These are phyloP conservation scores for Poeciliopsis infans DNA, from an alignment of 2,797 vertebrate species.

Conservation along the genomic window DNA sequence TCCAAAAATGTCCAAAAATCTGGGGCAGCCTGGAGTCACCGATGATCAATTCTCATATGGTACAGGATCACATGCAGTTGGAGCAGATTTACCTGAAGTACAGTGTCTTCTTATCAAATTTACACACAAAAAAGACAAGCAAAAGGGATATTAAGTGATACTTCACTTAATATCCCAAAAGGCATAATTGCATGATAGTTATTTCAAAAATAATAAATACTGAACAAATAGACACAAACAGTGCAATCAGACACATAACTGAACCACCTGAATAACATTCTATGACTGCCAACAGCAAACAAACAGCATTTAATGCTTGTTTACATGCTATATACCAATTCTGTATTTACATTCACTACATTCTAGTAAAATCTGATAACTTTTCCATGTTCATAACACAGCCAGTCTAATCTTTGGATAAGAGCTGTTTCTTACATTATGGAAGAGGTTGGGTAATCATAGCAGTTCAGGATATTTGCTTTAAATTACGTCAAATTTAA, in stretches of 20 bases:
- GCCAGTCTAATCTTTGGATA: not conserved
- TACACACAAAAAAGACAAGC: not conserved
- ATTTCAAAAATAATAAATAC: not conserved
- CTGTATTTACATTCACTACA: not conserved
- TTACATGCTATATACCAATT: not conserved
- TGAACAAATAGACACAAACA: not conserved
- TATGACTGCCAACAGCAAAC: not conserved
- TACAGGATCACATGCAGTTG: not conserved
- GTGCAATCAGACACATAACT: not conserved
- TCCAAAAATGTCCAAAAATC: not conserved
- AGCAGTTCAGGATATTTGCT: not conserved
- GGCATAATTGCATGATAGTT: too few relatives aligned
- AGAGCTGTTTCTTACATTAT: conserved; percentile 1
- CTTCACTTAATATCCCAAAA: too few relatives aligned
- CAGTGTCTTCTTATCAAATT: not conserved
- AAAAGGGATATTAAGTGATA: not conserved
- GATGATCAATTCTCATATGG: not conserved
- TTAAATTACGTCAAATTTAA: not conserved
- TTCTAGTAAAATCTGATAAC: not conserved
- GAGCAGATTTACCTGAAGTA: not conserved
- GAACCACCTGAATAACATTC: not conserved
- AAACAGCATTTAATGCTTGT: not conserved
- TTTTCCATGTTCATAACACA: not conserved
- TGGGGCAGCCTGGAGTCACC: not conserved
- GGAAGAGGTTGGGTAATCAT: not conserved